Base-by-base conservation (phyloP, 2,888 invertebrate species). In the Conus canariensis region DNA sequence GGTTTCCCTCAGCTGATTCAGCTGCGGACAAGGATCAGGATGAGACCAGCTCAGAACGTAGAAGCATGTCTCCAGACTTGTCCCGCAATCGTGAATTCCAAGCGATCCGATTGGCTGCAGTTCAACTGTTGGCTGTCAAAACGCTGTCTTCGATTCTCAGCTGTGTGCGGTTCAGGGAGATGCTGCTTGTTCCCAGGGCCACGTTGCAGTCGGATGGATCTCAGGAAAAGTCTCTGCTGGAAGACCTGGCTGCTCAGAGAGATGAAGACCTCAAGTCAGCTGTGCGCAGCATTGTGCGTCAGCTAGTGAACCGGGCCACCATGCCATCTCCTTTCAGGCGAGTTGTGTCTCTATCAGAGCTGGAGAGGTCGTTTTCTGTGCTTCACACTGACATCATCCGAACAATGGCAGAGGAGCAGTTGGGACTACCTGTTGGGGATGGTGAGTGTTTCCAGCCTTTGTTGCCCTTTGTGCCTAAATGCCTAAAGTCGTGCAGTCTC, bases 81-180 rank as follows among this genome's bases (percentile, higher is more conserved):
- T 70, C 90, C 82, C 82, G 89, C 30, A 91, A 90, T 58, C 91
- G 96, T 89, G 97, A 97, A 94, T 95, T 96, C 16, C 95, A 96
- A 59, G 96, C 96, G 90, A 93, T 97, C n/a, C 96, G 96, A 91
- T 94, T 97, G 91, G 96, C 97, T 0, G 96, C 96, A 92, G 93
- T 97, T 67, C 97, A 97, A 94, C 96, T 97, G 92, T 96, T 97
- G 6, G 97, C 97, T 4, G 95, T 97, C 91, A 97, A 97, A 94
- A 96, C 97, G 7, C 95, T 97, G 25, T 96, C 96, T 89, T 95
- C 96, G 7, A 96, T 97, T 64, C 94, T 97, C 58, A 85, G 74
- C 77, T 97, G 97, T 88, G 97, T 96, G 70, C 96, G 97, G 88
- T 97, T 97, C 93, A 96, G 97, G 0, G 97, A 97, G 94, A 95